These are phyloP conservation scores for Macquaria australasica DNA, from an alignment of 2,113 vertebrate genomes.

Conservation along the genomic window DNA sequence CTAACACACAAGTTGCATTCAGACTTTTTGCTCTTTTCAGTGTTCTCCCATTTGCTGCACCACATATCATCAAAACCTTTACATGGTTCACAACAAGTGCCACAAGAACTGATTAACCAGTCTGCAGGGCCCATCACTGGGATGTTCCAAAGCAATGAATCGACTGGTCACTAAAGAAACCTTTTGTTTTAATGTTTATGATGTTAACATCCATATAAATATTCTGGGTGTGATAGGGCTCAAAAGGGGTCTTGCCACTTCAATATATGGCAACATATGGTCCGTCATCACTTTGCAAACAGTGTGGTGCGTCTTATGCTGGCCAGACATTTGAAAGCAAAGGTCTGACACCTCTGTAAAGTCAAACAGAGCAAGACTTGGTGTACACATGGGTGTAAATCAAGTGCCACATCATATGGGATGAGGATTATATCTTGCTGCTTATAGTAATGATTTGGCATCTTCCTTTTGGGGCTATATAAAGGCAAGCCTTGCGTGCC, in stretches of 20 bases:
- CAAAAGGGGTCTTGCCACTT: not conserved
- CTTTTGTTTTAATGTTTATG: not conserved
- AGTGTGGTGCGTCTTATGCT: not conserved
- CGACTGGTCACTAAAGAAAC: not conserved
- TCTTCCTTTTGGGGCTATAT: slow-evolving; percentile 1
- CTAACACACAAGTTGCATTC: slow-evolving; percentile 14
- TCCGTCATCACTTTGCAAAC: not conserved
- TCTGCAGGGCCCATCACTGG: not conserved
- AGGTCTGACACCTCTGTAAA: not conserved
- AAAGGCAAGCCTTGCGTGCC: slow-evolving; percentile 8
- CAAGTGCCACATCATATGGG: not conserved
- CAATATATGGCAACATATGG: not conserved
- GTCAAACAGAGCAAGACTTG: not conserved
- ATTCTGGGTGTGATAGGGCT: not conserved
- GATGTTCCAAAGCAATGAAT: not conserved
- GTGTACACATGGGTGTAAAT: not conserved
- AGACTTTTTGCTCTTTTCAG: slow-evolving; percentile 19
- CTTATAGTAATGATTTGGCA: not conserved
- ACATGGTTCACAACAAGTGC: slow-evolving; percentile 13
- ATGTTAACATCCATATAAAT: not conserved
- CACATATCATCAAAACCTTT: slow-evolving; percentile 8
- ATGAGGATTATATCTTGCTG: not conserved
- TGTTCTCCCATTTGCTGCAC: slow-evolving; percentile 14
- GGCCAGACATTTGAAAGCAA: not conserved
- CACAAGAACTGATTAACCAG: slow-evolving; percentile 17